Conservation (phyloP, 2,113 vertebrate genomes). For the Istiophorus platypterus region DNA sequence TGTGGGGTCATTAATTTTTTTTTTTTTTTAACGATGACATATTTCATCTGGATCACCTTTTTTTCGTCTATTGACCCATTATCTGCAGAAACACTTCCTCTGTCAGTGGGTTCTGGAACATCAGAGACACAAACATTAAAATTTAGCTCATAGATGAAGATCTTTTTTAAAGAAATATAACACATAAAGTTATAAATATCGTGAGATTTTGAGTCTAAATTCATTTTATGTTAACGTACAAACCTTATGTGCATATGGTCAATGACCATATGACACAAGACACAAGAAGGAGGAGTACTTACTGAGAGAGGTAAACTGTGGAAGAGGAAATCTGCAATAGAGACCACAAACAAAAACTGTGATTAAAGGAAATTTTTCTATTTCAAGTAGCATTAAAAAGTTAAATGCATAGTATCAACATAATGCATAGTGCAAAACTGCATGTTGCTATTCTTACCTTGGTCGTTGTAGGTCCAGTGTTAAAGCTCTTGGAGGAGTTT, state of each 20-base stretch:
- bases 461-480: conserved; percentile 63
- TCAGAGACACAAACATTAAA: not conserved
- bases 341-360: conserved; percentile 11
- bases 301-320: conserved; percentile 59
- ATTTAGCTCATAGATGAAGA: not conserved
- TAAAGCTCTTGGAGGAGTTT: conserved; percentile 3
- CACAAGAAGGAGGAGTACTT: conserved; percentile 49
- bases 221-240: not conserved
- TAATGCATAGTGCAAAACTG: not conserved
- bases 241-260: not conserved
- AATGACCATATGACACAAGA: not conserved
- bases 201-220: not conserved
- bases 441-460: conserved; percentile 61
- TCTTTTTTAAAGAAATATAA: not conserved
- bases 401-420: no score
- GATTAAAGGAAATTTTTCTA: conserved; percentile 1
- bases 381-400: not conserved
- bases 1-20: not conserved
- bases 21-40: not conserved
- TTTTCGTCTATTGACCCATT: conserved; percentile 58
- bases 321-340: conserved; percentile 68
- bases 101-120: conserved; percentile 54
- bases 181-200: not conserved
- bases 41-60: conserved; percentile 58
- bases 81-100: conserved; percentile 32